phyloP scores from a whole-genome alignment of 35 echinoderm and acorn worm species.

The Patiria miniata region DNA sequence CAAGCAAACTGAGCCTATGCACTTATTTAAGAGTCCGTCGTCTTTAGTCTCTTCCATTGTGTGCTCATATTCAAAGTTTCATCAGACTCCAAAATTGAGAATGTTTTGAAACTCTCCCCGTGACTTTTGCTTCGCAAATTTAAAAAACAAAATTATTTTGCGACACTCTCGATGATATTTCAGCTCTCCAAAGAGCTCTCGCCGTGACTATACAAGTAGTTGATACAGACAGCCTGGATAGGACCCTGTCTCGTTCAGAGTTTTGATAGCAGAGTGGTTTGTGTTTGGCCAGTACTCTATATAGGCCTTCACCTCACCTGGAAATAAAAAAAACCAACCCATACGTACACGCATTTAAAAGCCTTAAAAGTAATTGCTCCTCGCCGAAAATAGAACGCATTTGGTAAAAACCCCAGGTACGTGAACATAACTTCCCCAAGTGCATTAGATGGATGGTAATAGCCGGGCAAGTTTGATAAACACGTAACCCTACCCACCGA shows the following conservation, averaged over 20 bases:
- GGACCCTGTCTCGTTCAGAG: neutral
- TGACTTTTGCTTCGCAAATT: too few relatives aligned
- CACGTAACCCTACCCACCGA: neutral
- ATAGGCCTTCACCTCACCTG: neutral
- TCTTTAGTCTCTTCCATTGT: too few relatives aligned
- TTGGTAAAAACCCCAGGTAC: too few relatives aligned
- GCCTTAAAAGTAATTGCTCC: neutral
- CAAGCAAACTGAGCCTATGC: too few relatives aligned
- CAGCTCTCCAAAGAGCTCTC: neutral
- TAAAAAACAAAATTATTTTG: too few relatives aligned
- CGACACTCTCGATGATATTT: too few relatives aligned
- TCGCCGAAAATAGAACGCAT: neutral
- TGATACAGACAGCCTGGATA: constrained; percentile 5
- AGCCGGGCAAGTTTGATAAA: neutral
- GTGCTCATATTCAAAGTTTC: too few relatives aligned
- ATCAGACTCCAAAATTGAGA: too few relatives aligned
- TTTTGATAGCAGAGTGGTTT: constrained; percentile 15
- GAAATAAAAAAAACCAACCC: neutral
- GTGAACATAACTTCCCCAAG: neutral
- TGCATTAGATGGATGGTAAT: constrained; percentile 1
- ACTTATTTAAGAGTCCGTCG: too few relatives aligned
- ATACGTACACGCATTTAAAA: neutral
- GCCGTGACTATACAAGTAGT: neutral
- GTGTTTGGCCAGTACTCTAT: neutral
- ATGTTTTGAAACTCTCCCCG: too few relatives aligned